phyloP scores from a whole-genome alignment of 1,140 invertebrate genomes.

The Grapholita molesta region DNA sequence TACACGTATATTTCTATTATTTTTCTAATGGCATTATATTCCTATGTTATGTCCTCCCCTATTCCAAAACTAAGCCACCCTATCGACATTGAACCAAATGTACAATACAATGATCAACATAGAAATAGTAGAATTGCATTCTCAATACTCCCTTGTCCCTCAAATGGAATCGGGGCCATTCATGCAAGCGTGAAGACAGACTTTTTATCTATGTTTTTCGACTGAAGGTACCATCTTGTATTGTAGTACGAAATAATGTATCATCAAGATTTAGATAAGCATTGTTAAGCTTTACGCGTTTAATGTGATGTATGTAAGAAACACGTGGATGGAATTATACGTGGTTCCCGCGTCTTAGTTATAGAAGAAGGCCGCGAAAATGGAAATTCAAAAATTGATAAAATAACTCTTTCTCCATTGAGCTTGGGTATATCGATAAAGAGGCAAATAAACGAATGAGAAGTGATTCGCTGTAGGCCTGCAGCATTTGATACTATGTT shows the following conservation, averaged over 20 bases:
- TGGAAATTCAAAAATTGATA: no score
- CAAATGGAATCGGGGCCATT: neutral
- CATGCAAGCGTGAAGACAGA: neutral
- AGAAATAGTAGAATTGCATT: neutral
- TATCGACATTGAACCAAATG: neutral
- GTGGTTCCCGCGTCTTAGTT: no score
- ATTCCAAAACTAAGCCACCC: neutral
- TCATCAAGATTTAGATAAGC: neutral
- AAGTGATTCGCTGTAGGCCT: no score
- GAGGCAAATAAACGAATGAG: no score
- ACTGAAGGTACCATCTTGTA: neutral
- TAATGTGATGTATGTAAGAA: neutral
- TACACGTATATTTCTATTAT: neutral
- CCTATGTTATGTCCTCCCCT: neutral
- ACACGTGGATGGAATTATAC: neutral
- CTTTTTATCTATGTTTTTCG: neutral
- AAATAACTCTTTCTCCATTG: no score
- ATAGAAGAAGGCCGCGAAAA: no score
- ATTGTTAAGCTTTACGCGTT: neutral
- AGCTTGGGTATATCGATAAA: no score
- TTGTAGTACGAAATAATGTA: neutral
- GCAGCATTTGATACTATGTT: no score
- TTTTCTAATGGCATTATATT: neutral
- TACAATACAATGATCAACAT: neutral
- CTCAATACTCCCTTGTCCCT: neutral